Base-by-base conservation (phyloP, 2,797 vertebrate genomes). In the Artibeus lituratus region DNA sequence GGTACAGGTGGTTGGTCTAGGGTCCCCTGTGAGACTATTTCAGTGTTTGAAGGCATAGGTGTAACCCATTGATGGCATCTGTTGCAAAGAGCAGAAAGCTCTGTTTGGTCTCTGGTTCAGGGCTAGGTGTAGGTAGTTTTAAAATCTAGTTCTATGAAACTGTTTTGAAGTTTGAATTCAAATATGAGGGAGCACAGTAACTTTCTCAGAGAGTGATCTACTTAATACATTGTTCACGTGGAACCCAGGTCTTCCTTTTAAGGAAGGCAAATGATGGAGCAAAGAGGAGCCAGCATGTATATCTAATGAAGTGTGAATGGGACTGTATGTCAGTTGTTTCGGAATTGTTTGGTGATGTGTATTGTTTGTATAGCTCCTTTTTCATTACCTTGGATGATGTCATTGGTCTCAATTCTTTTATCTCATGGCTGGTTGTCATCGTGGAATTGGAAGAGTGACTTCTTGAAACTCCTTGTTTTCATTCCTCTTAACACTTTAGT, bases 141-240 rank as follows among this genome's bases (percentile, higher is more conserved):
- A 94, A 95, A 94, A 87, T 94, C 39, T 89, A 80, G 44, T 80
- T 49, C 14, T 90, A 12, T 93, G 81, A 15, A 80, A 74, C 19
- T 92, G 16, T 35, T 93, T 83, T 65, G 55, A 94, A 87, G 32
- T 96, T 96, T 94, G 69, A 96, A 67, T 96, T 26, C 91, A 32
- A 87, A 42, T 87, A 51, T 73, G 55, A 90, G 72, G 49, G 42
- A 88, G 88, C 42, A 94, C 59, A 90, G 91, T 88, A 88, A 32
- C 51, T 91, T 82, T 47, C 26, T 91, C 29, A n/a, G 55, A 53
- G 59, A 29, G 32, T 91, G 83, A 80, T 86, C 24, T 53, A 55
- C 70, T 67, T 78, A 44, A 51, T 92, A n/a, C 62, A 69, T 80
- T 96, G 59, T 59, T 94, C 10, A 22, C 59, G 55, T 42, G 88